Percentiles rank a stretch among this genome's conserved stretches.
phyloP scores from a whole-genome alignment of 2,888 invertebrate species.

The Hofmannophila pseudospretella region DNA sequence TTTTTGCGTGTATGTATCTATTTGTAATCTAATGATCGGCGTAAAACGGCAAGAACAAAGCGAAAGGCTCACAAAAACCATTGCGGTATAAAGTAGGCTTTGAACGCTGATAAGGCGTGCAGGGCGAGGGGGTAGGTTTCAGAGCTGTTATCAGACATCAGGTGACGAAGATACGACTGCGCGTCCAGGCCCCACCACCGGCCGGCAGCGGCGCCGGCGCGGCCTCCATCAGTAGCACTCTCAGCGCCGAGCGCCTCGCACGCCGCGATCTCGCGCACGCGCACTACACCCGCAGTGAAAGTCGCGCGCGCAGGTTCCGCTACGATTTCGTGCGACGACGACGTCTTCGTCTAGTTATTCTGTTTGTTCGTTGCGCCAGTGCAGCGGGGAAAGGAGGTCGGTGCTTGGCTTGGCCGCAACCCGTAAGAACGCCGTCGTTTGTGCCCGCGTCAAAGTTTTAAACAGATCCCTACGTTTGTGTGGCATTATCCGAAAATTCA shows the following conservation, averaged over 20 bases:
- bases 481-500: slow-evolving; percentile 36
- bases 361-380: slow-evolving; percentile 74
- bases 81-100: slow-evolving; percentile 33
- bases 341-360: slow-evolving; percentile 72
- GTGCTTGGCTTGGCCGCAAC: slow-evolving; percentile 48
- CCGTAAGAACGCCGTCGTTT: slow-evolving; percentile 55
- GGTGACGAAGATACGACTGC: slow-evolving; percentile 44
- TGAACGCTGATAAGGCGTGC: slow-evolving; percentile 26
- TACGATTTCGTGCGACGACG: slow-evolving; percentile 56
- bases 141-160: slow-evolving; percentile 49
- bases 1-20: too few relatives aligned
- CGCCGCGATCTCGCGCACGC: slow-evolving; percentile 50
- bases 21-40: too few relatives aligned
- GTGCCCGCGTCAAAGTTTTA: slow-evolving; percentile 38
- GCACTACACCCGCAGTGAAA: slow-evolving; percentile 57
- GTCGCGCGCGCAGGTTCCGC: slow-evolving; percentile 67
- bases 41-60: too few relatives aligned
- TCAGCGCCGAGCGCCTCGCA: slow-evolving; percentile 60
- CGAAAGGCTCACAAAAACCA: too few relatives aligned
- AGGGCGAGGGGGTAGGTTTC: slow-evolving; percentile 48
- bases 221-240: slow-evolving; percentile 50
- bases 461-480: slow-evolving; percentile 44
- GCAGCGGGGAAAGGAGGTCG: slow-evolving; percentile 75
- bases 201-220: slow-evolving; percentile 22
- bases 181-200: slow-evolving; percentile 39